These are phyloP conservation scores for Drosophila monieri DNA, from an alignment of 2,888 invertebrate genomes.

Conservation along the genomic window DNA sequence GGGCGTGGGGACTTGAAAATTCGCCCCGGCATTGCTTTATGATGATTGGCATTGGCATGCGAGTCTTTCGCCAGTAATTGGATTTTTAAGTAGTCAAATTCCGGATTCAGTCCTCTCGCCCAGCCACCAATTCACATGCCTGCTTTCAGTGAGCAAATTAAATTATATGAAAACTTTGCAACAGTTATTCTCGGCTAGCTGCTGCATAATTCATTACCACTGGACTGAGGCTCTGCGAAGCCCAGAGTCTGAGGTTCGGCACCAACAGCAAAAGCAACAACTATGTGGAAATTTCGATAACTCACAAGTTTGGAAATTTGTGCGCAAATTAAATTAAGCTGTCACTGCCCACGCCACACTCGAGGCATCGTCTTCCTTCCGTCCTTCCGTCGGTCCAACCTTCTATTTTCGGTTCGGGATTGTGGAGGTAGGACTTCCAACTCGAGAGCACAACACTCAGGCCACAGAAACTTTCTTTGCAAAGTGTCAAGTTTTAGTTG, in stretches of 20 bases:
- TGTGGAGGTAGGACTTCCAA: slow-evolving; percentile 15
- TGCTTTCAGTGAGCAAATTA: slow-evolving; percentile 34
- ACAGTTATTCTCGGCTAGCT: slow-evolving; percentile 43
- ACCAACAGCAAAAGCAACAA: slow-evolving; percentile 24
- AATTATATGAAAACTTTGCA: slow-evolving; percentile 64
- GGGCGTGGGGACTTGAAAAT: slow-evolving; percentile 35
- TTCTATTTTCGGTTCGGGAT: background rate
- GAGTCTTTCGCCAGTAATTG: slow-evolving; percentile 42
- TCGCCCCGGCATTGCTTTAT: slow-evolving; percentile 27
- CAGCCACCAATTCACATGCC: slow-evolving; percentile 10
- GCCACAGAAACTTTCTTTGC: slow-evolving; percentile 73
- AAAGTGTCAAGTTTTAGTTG: slow-evolving; percentile 80
- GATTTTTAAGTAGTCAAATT: slow-evolving; percentile 48
- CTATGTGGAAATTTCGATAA: slow-evolving; percentile 59
- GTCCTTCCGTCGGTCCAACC: background rate
- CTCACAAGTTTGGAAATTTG: slow-evolving; percentile 69
- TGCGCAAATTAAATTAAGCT: slow-evolving; percentile 75
- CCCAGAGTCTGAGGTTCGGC: background rate
- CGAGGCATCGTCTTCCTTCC: slow-evolving; percentile 6
- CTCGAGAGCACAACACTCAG: slow-evolving; percentile 64
- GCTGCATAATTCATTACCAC: slow-evolving; percentile 75
- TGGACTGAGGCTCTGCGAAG: slow-evolving; percentile 6
- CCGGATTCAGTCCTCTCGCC: background rate
- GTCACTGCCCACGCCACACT: slow-evolving; percentile 54
- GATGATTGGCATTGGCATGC: slow-evolving; percentile 60